Conservation (phyloP, 1,140 invertebrate genomes). For the Brachionus paranguensis region DNA sequence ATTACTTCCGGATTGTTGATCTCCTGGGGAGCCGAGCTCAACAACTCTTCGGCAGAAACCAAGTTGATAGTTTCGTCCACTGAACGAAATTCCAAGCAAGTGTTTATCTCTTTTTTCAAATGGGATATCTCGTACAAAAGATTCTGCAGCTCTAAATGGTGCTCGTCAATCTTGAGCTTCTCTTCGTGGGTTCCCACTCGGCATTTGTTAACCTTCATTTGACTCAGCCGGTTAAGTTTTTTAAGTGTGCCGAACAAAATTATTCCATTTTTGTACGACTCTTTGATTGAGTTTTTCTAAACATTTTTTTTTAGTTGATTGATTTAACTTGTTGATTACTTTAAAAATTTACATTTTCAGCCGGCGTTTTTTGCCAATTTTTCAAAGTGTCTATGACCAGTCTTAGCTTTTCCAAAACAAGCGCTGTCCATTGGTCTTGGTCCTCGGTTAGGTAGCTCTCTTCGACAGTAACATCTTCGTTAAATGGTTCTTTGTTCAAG, state of each 20-base stretch:
- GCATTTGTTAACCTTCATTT: constrained; percentile 72
- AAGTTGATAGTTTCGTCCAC: constrained; percentile 87
- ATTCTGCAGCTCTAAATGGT: constrained; percentile 84
- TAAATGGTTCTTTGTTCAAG: constrained; percentile 35
- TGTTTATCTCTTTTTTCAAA: constrained; percentile 82
- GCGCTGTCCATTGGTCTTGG: not conserved
- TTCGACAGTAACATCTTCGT: not conserved
- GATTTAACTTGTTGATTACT: not conserved
- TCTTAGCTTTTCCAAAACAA: not conserved
- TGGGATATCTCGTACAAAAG: constrained; percentile 89
- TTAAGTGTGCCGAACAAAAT: constrained; percentile 72
- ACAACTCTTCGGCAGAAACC: constrained; percentile 44
- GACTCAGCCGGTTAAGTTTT: constrained; percentile 81
- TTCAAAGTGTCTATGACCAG: not conserved
- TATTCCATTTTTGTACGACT: constrained; percentile 66
- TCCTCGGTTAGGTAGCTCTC: not conserved
- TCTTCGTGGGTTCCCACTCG: constrained; percentile 68
- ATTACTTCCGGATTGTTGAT: constrained; percentile 44
- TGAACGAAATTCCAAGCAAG: constrained; percentile 87
- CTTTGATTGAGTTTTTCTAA: constrained; percentile 57
- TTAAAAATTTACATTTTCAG: not conserved
- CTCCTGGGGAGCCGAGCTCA: not conserved
- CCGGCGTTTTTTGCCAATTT: not conserved
- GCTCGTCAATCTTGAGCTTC: constrained; percentile 78
- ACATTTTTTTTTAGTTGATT: not conserved